A percentile compares a stretch with the other conserved stretches of the same genome.
Evolutionary conservation across 35 echinoderm and acorn worm genomes (phyloP).

Genomic region (Ptychodera flava): DNA sequence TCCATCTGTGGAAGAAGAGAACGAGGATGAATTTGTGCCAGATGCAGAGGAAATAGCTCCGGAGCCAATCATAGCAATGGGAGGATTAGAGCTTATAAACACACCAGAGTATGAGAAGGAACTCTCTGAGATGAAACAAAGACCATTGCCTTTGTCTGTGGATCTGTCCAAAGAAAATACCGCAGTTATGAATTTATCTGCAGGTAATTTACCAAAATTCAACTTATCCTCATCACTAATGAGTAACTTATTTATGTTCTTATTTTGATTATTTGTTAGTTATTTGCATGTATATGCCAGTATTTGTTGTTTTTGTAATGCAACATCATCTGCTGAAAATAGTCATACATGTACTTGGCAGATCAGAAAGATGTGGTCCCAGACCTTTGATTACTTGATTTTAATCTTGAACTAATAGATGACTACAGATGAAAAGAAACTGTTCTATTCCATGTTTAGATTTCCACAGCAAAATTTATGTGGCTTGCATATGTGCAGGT

Average conservation of each 20-base stretch:
- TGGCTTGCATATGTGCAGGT: too few species aligned
- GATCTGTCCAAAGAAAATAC: background rate
- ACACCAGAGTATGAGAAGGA: background rate
- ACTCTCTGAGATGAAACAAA: background rate
- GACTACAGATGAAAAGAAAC: too few species aligned
- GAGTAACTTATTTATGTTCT: too few species aligned
- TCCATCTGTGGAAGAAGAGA: background rate
- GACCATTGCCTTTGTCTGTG: background rate
- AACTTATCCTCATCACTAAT: background rate
- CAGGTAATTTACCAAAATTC: background rate
- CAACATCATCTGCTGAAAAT: too few species aligned
- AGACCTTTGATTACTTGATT: too few species aligned
- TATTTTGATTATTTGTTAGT: background rate
- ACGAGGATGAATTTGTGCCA: background rate
- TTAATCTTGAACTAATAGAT: too few species aligned
- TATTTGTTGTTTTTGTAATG: background rate
- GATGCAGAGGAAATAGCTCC: background rate
- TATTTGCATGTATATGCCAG: background rate
- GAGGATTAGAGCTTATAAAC: background rate
- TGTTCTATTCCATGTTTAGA: too few species aligned
- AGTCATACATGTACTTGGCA: too few species aligned
- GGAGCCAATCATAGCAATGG: background rate
- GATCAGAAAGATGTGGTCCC: too few species aligned
- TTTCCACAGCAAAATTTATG: too few species aligned
- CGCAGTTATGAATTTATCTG: background rate